Conservation (phyloP, 2,797 vertebrate genomes). For the Cirrhinus molitorella region DNA sequence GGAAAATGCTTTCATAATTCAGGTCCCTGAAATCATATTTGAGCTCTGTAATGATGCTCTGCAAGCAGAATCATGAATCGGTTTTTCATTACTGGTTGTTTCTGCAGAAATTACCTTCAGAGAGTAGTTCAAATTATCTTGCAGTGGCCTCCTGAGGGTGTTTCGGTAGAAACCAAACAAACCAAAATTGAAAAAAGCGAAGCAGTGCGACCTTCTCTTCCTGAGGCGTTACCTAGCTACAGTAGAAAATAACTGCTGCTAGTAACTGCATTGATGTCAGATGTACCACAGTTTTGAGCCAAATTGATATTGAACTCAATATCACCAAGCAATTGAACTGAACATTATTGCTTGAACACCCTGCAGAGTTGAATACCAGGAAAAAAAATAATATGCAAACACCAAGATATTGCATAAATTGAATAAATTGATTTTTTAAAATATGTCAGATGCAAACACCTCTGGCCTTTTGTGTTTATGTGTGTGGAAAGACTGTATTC, state of each 20-base stretch:
- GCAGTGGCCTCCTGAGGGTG: background rate
- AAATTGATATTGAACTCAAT: background rate
- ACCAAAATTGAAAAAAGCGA: background rate
- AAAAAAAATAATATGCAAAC: background rate
- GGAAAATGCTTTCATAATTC: background rate
- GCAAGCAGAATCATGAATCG: background rate
- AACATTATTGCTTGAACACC: background rate
- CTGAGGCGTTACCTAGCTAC: background rate
- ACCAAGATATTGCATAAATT: background rate
- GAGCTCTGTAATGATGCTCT: background rate
- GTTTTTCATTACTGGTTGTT: background rate
- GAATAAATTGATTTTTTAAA: background rate
- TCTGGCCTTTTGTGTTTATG: constrained; percentile 6
- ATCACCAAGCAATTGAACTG: no score
- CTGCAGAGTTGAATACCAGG: background rate
- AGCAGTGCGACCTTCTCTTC: background rate
- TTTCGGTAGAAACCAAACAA: constrained; percentile 1
- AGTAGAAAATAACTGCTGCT: background rate
- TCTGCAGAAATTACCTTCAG: background rate
- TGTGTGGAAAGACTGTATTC: background rate
- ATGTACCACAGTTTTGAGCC: background rate
- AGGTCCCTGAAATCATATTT: background rate
- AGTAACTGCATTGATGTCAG: background rate
- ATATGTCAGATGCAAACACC: constrained; percentile 2
- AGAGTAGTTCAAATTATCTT: background rate